A percentile compares a stretch with the other conserved stretches of the same genome.
Conservation (phyloP, 2,113 vertebrate species). For the Dryoscopus gambensis region DNA sequence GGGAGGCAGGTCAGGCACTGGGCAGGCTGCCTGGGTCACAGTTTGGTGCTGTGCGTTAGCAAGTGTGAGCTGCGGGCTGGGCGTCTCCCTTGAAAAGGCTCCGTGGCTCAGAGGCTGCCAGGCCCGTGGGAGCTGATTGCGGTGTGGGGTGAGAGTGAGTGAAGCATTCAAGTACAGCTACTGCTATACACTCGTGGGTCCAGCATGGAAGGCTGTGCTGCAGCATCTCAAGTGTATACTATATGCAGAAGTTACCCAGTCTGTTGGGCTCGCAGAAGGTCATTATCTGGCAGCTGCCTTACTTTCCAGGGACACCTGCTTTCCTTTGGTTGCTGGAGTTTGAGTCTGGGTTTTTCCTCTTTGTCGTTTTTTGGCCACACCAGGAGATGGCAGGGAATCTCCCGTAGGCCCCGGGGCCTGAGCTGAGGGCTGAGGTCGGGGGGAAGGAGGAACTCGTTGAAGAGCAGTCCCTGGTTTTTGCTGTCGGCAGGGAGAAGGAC, state of each 20-base stretch:
- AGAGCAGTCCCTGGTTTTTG: conserved; percentile 61
- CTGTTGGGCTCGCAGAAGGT: conserved; percentile 53
- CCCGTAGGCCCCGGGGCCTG: conserved; percentile 69
- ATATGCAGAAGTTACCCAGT: conserved; percentile 60
- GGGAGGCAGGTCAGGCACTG: not conserved
- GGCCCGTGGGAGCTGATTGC: conserved; percentile 2
- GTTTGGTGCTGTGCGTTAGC: conserved; percentile 37
- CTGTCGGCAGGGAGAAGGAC: conserved; percentile 84
- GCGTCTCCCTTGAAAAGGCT: conserved; percentile 15
- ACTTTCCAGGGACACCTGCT: conserved; percentile 72
- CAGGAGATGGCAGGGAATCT: conserved; percentile 71
- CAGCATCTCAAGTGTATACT: conserved; percentile 66
- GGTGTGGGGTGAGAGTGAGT: conserved; percentile 43
- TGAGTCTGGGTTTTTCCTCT: conserved; percentile 78
- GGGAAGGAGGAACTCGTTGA: conserved; percentile 66
- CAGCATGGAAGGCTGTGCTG: conserved; percentile 75
- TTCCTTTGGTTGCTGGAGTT: conserved; percentile 77
- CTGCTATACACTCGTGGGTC: conserved; percentile 57
- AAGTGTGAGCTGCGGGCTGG: conserved; percentile 29
- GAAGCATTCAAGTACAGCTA: conserved; percentile 61
- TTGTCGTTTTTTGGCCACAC: conserved; percentile 69
- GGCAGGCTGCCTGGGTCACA: conserved; percentile 38
- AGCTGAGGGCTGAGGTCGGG: conserved; percentile 70
- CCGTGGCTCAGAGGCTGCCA: conserved; percentile 31
- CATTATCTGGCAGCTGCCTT: conserved; percentile 86